Evolutionary conservation across 2,797 vertebrate genomes (phyloP).

Genomic region (Labeo calbasu): DNA sequence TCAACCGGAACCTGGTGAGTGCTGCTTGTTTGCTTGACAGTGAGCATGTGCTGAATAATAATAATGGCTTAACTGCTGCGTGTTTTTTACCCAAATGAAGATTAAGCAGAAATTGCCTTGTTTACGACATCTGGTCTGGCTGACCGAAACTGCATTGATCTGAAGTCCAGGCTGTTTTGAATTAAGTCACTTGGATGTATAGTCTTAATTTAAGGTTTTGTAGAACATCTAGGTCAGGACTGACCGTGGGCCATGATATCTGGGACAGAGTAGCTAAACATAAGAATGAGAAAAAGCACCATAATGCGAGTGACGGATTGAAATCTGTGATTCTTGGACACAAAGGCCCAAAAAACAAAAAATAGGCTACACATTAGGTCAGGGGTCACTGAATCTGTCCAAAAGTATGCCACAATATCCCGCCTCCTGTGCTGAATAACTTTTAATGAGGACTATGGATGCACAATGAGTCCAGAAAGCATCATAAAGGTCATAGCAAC

Average conservation of each 20-base stretch:
- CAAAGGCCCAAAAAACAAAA: constrained; percentile 12
- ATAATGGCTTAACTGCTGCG: background rate
- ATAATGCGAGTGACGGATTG: constrained; percentile 15
- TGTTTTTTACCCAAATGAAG: background rate
- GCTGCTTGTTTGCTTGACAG: background rate
- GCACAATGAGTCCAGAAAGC: background rate
- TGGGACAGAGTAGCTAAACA: constrained; percentile 56
- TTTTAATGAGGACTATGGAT: constrained; percentile 11
- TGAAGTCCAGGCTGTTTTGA: constrained; percentile 11
- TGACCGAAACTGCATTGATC: background rate
- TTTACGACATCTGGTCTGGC: background rate
- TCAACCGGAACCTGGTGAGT: background rate
- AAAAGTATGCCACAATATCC: background rate
- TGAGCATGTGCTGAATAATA: constrained; percentile 14
- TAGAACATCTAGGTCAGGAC: constrained; percentile 51
- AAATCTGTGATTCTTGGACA: constrained; percentile 33
- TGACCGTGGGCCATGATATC: constrained; percentile 50
- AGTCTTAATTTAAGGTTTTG: constrained; percentile 33
- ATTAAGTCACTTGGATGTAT: constrained; percentile 9
- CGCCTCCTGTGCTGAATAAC: background rate
- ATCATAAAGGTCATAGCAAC: background rate
- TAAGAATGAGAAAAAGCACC: constrained; percentile 42
- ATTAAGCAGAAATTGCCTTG: background rate
- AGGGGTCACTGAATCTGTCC: background rate
- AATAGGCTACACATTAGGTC: constrained; percentile 29